phyloP scores from a whole-genome alignment of 2,113 vertebrate genomes.

The Paraplagusia blochii region DNA sequence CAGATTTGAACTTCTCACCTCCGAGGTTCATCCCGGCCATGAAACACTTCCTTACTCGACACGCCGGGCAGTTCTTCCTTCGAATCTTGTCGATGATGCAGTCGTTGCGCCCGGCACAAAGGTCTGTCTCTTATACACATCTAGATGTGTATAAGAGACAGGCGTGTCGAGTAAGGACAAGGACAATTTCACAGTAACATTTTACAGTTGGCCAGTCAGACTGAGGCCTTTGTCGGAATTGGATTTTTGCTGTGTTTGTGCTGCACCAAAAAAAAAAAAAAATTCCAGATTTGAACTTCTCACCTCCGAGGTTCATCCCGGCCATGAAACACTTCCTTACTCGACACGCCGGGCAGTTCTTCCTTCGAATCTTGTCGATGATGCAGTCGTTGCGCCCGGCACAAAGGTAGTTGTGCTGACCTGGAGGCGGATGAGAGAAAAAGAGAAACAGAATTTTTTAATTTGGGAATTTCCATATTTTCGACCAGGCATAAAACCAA shows the following conservation, averaged over 20 bases:
- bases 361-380: conserved; percentile 98
- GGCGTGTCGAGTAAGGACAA: too few relatives aligned
- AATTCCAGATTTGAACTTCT: conserved; percentile 42
- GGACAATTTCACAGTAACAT: too few relatives aligned
- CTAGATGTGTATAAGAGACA: too few relatives aligned
- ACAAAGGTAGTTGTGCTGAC: conserved; percentile 99
- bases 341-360: conserved; percentile 98
- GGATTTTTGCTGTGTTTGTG: too few relatives aligned
- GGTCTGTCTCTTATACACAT: too few relatives aligned
- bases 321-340: conserved; percentile 99
- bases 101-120: conserved; percentile 97
- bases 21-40: conserved; percentile 99
- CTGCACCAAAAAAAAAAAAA: too few relatives aligned
- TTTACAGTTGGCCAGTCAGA: too few relatives aligned
- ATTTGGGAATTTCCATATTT: too few relatives aligned
- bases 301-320: conserved; percentile 99
- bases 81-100: conserved; percentile 99
- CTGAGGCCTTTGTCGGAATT: too few relatives aligned
- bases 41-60: conserved; percentile 97
- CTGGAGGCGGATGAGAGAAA: conserved; percentile 66
- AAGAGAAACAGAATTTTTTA: conserved; percentile 7
- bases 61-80: conserved; percentile 98
- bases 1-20: conserved; percentile 77
- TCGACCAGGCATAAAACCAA: too few relatives aligned
- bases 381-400: conserved; percentile 98